These are phyloP conservation scores for Amniataba percoides DNA, from an alignment of 2,797 vertebrate genomes.

Conservation along the genomic window DNA sequence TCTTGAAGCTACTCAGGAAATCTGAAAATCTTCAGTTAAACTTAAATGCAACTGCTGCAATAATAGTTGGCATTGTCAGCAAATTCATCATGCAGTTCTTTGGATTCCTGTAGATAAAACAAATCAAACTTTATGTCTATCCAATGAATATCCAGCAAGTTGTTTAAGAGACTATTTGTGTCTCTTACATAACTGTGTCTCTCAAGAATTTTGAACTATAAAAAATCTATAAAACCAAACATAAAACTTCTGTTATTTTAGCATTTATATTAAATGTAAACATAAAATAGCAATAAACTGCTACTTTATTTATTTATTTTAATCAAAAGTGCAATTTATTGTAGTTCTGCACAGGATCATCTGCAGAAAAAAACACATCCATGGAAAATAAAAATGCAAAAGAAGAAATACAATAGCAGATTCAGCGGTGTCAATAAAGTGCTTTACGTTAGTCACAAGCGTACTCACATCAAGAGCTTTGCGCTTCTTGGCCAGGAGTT, in stretches of 20 bases:
- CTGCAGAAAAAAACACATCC: not conserved
- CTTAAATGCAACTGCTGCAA: not conserved
- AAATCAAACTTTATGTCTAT: not conserved
- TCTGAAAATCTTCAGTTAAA: not conserved
- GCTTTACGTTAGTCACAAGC: not conserved
- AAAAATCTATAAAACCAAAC: not conserved
- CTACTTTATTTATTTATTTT: not conserved
- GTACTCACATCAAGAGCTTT: slow-evolving; percentile 93
- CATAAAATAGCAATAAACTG: not conserved
- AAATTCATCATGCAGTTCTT: not conserved
- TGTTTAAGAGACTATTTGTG: not conserved
- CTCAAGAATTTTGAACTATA: too few relatives aligned
- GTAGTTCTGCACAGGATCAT: not conserved
- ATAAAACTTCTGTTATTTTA: not conserved
- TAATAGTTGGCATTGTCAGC: not conserved
- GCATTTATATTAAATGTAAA: not conserved
- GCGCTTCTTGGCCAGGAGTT: slow-evolving; percentile 95
- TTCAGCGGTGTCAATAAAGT: not conserved
- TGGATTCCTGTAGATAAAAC: not conserved
- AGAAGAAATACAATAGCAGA: not conserved
- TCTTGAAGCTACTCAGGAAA: not conserved
- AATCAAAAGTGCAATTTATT: not conserved
- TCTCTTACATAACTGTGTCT: not conserved
- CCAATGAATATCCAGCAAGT: not conserved
- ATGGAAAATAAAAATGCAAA: not conserved